phyloP scores from a whole-genome alignment of 1,140 invertebrate species.

The Acromyrmex echinatior region DNA sequence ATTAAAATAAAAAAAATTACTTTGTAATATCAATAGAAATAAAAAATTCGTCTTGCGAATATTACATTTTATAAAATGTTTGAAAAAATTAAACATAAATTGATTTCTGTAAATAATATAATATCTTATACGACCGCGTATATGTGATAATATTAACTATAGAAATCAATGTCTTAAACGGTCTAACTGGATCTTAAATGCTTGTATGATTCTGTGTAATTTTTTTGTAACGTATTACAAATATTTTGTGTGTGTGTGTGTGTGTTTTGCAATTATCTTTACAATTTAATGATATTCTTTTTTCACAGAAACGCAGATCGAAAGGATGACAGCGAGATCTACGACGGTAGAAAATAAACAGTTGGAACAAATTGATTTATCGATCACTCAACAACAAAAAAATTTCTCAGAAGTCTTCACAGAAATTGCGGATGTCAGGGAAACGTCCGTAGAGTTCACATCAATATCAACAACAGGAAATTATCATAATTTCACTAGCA shows the following conservation, averaged over 20 bases:
- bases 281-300: slow-evolving; percentile 25
- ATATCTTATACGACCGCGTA: too few relatives aligned
- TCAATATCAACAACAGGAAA: slow-evolving; percentile 21
- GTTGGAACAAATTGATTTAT: neutral
- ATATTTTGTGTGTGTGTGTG: neutral
- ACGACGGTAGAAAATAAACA: slow-evolving; percentile 17
- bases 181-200: too few relatives aligned
- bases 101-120: neutral
- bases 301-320: slow-evolving; percentile 68
- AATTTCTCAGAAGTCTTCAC: slow-evolving; percentile 39
- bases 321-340: slow-evolving; percentile 44
- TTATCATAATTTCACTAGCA: slow-evolving; percentile 42
- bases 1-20: neutral
- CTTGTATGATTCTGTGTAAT: neutral
- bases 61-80: neutral
- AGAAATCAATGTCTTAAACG: too few relatives aligned
- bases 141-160: too few relatives aligned
- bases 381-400: slow-evolving; percentile 28
- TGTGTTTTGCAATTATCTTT: neutral
- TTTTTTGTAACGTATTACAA: neutral
- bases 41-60: neutral
- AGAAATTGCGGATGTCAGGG: slow-evolving; percentile 20
- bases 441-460: slow-evolving; percentile 11
- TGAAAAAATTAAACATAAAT: neutral
- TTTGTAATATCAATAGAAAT: slow-evolving; percentile 6